Conservation (phyloP, 2,888 invertebrate species). For the Falcaria lacertinaria region DNA sequence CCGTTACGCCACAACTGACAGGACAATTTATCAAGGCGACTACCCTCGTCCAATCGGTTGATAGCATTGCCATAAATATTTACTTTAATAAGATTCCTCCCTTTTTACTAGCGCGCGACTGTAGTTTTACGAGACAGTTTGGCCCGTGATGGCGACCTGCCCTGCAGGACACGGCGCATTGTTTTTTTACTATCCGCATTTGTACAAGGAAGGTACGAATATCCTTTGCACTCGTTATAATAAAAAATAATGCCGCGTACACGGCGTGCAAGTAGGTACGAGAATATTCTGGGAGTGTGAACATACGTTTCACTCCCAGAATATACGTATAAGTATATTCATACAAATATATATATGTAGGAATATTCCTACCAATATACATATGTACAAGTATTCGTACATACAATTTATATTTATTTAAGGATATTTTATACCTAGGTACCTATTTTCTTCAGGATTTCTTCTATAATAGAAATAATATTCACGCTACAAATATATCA, state of each 20-base stretch:
- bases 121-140: constrained; percentile 73
- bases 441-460: no score
- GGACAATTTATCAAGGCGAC: constrained; percentile 74
- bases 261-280: neutral
- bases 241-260: neutral
- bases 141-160: constrained; percentile 60
- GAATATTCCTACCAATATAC: no score
- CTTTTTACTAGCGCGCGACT: constrained; percentile 66
- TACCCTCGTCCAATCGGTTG: constrained; percentile 76
- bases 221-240: constrained; percentile 22
- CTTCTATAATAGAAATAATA: no score
- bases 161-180: constrained; percentile 53
- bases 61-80: constrained; percentile 78
- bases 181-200: constrained; percentile 51
- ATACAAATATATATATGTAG: no score
- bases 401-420: no score
- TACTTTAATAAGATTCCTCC: constrained; percentile 78
- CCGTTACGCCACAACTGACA: constrained; percentile 61
- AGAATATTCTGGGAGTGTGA: no score
- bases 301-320: no score
- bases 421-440: no score
- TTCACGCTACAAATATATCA: no score
- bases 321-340: no score
- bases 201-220: constrained; percentile 42
- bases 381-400: no score